Base-by-base conservation (phyloP, 1,140 invertebrate species). In the Idris sp. region DNA sequence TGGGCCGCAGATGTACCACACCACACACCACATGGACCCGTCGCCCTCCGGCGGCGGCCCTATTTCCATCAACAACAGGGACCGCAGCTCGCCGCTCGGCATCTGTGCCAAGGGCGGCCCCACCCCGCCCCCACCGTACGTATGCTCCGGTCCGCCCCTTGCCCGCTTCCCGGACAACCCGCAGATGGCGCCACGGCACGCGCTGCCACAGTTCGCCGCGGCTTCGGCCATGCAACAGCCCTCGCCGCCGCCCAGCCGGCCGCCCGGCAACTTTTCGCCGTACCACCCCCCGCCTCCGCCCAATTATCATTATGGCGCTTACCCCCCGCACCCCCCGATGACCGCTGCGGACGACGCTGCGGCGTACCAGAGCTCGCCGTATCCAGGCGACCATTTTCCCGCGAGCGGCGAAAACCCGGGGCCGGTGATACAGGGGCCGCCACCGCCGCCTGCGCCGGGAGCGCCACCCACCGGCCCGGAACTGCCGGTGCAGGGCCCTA, bases 21-120 rank as follows among this genome's bases (percentile, higher is more conserved):
- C 88, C 0, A 77, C 86, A 0, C 88, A 89, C 62, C 88, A 89
- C 76, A 82, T 90, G 85, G 89, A 90, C 54, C 89, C 89, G 0
- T 89, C 89, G 2, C 89, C 89, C 0, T 89, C 89, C 0, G 89
- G 89, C 3, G 89, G 89, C 8, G 88, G 89, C 11, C 86, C 88
- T 0, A 89, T 90, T 14, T 81, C 85, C 2, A 87, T 88, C 9
- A 86, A 78, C 51, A 86, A 71, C 56, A 76, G 84, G 6, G 84
- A 87, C 31, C 80, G 84, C 4, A 87, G 83, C 31, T 86, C 84
- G 14, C 87, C 84, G 0, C 35, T 84, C 6, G 77, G 80, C 2
- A 74, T 82, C 7, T 78, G 68, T 1, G 77, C 83, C 1, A 86
- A 87, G 38, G 85, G 87, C 0, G 84, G 84, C 0, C 86, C 87